Percentiles rank a stretch among this genome's conserved stretches.
These are phyloP conservation scores for Drosophila leontia DNA, from an alignment of 1,140 invertebrate species.

Conservation along the genomic window DNA sequence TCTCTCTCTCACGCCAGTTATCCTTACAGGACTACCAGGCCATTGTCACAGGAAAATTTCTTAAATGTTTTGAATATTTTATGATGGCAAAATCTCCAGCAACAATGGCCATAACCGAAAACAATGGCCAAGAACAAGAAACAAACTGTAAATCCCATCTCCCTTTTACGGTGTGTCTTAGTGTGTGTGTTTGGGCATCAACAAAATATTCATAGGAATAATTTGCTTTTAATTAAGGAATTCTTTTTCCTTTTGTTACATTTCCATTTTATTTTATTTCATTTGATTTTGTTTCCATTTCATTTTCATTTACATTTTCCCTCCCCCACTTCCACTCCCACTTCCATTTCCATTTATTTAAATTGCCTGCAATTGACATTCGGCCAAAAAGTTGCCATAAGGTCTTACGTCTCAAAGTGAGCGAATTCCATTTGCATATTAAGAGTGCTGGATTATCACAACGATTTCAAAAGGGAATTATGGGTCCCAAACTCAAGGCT, in stretches of 20 bases:
- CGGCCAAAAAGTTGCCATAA: slow-evolving; percentile 31
- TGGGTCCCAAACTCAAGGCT: neutral
- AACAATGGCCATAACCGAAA: slow-evolving; percentile 44
- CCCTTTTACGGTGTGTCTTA: neutral
- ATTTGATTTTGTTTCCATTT: slow-evolving; percentile 36
- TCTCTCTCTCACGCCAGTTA: neutral
- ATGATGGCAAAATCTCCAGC: slow-evolving; percentile 53
- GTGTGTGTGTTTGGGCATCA: slow-evolving; percentile 26
- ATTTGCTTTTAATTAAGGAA: slow-evolving; percentile 77
- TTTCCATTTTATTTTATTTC: slow-evolving; percentile 23
- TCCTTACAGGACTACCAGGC: neutral
- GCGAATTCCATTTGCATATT: slow-evolving; percentile 22
- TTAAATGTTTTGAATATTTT: slow-evolving; percentile 62
- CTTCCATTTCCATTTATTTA: slow-evolving; percentile 70
- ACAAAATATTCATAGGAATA: slow-evolving; percentile 78
- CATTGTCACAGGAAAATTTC: slow-evolving; percentile 53
- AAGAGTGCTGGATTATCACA: slow-evolving; percentile 1
- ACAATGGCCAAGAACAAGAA: slow-evolving; percentile 34
- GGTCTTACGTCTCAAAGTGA: neutral
- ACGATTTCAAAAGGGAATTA: slow-evolving; percentile 2
- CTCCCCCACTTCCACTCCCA: slow-evolving; percentile 9
- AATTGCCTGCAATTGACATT: slow-evolving; percentile 62
- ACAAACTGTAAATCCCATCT: slow-evolving; percentile 32
- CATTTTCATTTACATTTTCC: slow-evolving; percentile 62
- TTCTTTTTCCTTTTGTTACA: slow-evolving; percentile 24